Base-by-base conservation (phyloP, 1,140 invertebrate species). In the Drosophila pandora region DNA sequence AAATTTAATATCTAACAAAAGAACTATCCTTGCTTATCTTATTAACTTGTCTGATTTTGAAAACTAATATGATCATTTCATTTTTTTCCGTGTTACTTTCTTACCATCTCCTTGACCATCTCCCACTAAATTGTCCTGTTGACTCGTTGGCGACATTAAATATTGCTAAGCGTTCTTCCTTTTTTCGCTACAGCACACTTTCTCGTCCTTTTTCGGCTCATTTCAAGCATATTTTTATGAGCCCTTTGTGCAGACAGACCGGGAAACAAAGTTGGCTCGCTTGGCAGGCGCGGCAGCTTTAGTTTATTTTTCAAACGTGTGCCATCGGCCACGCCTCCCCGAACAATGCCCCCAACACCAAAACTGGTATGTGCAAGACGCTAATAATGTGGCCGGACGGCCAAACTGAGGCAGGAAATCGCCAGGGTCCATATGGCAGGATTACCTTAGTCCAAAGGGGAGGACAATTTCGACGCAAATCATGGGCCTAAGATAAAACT, bases 201-300 rank as follows among this genome's bases (percentile, higher is more conserved):
- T 72, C 55, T 70, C 83, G 49, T 49, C 17, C 21, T 34, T 59
- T 45, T 57, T 74, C 56, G 61, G 64, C 73, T 83, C 82, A 85
- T 85, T 85, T 87, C 82, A 75, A 85, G 82, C 74, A 87, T 85
- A 85, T 85, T 85, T 85, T 85, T 85, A 85, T 82, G 82, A 87
- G 69, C 57, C 77, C 77, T 73, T 63, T 77, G 80, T 73, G 67
- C 77, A 56, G 60, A 52, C 52, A 53, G 73, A 28, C 49, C 48
- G 49, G 56, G 50, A 32, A 41, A 53, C 41, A 56, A 37, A 39
- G 45, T 25, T 64, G 34, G 50, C 48, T 70, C 41, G 69, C 23
- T 49, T 69, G 79, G 75, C 75, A 82, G 82, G 82, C 81, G 58
- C 77, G 78, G 78, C 82, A 85, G 82, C 82, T 81, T 78, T 75